Base-by-base conservation (phyloP, 2,797 vertebrate genomes). In the Coregonus sp. region DNA sequence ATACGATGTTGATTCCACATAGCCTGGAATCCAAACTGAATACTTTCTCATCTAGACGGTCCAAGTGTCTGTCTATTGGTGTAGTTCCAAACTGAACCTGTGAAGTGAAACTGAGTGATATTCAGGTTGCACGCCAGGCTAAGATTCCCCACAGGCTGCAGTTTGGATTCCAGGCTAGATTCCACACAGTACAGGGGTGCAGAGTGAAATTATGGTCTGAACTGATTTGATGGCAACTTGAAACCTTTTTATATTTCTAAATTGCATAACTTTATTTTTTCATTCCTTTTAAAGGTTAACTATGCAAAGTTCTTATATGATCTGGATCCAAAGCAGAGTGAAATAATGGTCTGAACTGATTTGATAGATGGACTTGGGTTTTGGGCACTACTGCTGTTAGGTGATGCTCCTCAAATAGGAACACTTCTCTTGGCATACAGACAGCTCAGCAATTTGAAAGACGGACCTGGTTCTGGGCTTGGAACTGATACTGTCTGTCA, bases 361-460 rank as follows among this genome's bases (percentile, higher is more conserved):
- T 33, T 47, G 73, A 63, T 11, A 54, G 33, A 73, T 65, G n/a
- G 29, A 25, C 61, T 9, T 61, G 67, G 75, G 7, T 59, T 35
- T 5, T 63, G 75, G 67, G 52, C 14, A 18, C 63, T 29, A 15
- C 66, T 79, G 20, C 9, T 84, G 78, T 75, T 72, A 84, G 76
- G 51, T 73, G 54, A 20, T 70, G 14, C 56, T 59, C 18, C 56
- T n/a, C 56, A 59, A n/a, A 59, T 9, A n/a, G 56, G 56, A 59
- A 59, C 9, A 47, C n/a, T 47, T 47, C 9, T 47, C 40, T 12
- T 47, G 40, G 40, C 40, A 47, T 47, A 20, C 5, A 59, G 56
- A 59, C 18, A 59, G 56, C 18, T 59, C 56, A 59, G 56, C 56
- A 20, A 18, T 59, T 59, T 59, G 56, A 16, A 47, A 47, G 40